Evolutionary conservation across 2,797 vertebrate species (phyloP), one percentile per base, ranked within the genome.

Genomic region (Danio kyathit): DNA sequence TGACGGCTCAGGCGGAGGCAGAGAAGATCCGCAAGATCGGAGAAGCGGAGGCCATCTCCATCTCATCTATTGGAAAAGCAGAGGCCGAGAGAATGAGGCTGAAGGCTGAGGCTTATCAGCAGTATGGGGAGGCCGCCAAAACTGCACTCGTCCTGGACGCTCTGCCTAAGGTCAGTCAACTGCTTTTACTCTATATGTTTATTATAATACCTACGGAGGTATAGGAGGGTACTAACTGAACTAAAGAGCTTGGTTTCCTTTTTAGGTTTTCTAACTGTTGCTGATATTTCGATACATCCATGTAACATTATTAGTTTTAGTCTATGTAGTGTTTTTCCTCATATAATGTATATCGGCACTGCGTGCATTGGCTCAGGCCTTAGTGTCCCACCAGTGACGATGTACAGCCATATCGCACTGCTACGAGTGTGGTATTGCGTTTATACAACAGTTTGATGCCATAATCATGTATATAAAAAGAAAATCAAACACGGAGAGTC

Each of bases 31-130:
- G 92, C 16, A 95, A 89, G 90, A 86, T 96, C 0, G 95, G 96
- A 0, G 95, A 96, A 83, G 96, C 96, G 0, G 95, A 96, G 83
- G 96, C 96, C 0, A 90, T 89, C 0, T 95, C 95, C 77, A 95
- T 97, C 0, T 93, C 95, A 85, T 94, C 93, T 0, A 88, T 95
- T 0, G 95, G 96, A 57, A 94, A 89, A 84, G 96, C 95, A 0
- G 95, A 97, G 83, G 96, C 96, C 0, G 95, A 96, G 89, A 89
- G 92, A 80, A 94, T 97, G 96, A 95, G 92, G 84, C 91, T 97
- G 88, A 96, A 96, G 82, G 96, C 96, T 0, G 93, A 95, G 79
- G 95, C 94, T 0, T 96, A 96, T 82, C 93, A 95, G 88, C 89
- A 94, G 80, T 96, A 96, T 0, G 95, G 96, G 43, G 93, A 95